These are phyloP conservation scores for Coregonus suidteri DNA, from an alignment of 2,797 vertebrate species.

Conservation along the genomic window DNA sequence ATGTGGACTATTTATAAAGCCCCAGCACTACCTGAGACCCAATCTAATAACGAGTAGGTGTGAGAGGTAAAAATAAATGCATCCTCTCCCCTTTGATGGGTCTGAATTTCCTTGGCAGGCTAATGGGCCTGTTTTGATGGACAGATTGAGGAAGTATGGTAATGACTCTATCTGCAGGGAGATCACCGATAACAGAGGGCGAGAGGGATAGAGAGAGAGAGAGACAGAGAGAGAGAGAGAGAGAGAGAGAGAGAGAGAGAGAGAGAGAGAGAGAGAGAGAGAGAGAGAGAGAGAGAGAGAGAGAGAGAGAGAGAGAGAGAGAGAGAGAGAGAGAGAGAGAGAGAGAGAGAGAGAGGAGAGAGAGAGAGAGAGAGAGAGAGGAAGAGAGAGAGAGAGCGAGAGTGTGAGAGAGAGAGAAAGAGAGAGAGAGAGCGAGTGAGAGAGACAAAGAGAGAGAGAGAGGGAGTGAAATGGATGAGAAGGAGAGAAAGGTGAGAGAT, in stretches of 20 bases:
- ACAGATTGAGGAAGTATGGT: constrained; percentile 68
- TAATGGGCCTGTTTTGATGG: constrained; percentile 73
- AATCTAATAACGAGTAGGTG: constrained; percentile 61
- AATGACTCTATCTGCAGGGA: constrained; percentile 65
- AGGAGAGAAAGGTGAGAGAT: too few relatives aligned
- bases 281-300: constrained; percentile 4
- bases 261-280: too few relatives aligned
- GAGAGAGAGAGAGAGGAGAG: too few relatives aligned
- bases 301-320: not conserved
- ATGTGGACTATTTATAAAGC: constrained; percentile 64
- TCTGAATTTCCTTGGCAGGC: constrained; percentile 45
- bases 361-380: too few relatives aligned
- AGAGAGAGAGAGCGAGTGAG: too few relatives aligned
- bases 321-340: constrained; percentile 14
- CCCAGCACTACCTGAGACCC: constrained; percentile 54
- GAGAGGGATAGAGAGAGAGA: constrained; percentile 12
- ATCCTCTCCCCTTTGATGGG: constrained; percentile 50
- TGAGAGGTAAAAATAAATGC: constrained; percentile 66
- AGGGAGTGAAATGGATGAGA: too few relatives aligned
- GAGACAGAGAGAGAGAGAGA: not conserved
- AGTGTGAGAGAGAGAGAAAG: too few relatives aligned
- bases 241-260: too few relatives aligned
- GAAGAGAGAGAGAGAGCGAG: too few relatives aligned
- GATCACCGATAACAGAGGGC: constrained; percentile 36
- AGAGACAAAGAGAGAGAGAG: too few relatives aligned